Base-by-base conservation (phyloP, 2,797 vertebrate species). In the Cetoscarus ocellatus region DNA sequence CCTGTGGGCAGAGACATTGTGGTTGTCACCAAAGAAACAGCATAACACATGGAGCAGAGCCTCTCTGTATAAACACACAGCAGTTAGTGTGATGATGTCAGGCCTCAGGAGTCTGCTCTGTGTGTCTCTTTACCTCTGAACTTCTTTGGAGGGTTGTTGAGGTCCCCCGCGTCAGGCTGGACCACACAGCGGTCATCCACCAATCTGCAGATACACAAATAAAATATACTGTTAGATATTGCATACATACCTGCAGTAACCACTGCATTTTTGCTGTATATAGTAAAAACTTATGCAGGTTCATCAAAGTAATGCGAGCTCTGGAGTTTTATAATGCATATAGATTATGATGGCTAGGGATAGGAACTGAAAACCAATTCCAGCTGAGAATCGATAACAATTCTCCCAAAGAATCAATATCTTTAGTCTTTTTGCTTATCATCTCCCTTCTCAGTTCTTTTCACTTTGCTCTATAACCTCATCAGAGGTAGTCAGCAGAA, bases 121-220 rank as follows among this genome's bases (percentile, higher is more conserved):
- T 38, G 63, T 5, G 64, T 36, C 8, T 77, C 83, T 95, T 27
- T 93, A 99, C 98, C 98, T 96, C 98, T 83, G 91, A 99, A 99
- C 90, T 99, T 99, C 93, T 99, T 99, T 3, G 98, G 98, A 54
- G 98, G 98, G 79, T 97, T 99, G 93, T 95, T 97, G 80, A 99
- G 96, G 91, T 99, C 97, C 19, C 98, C 98, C 0, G 97, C 94
- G 73, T 98, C 97, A 36, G 98, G 98, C 91, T 99, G 98, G n/a
- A 99, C 97, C 6, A 99, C 98, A 74, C 98, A 98, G 38, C 98
- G 95, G 75, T 99, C 98, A 85, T 99, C 98, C 81, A 99, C 98
- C 91, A 99, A 94, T 77, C 98, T 99, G 90, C 10, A 69, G 57
- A 79, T 0, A 35, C 0, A 52, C 19, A 75, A 43, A 73, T 34